phyloP scores from a whole-genome alignment of 2,113 vertebrate genomes.

The Oryzias melastigma region DNA sequence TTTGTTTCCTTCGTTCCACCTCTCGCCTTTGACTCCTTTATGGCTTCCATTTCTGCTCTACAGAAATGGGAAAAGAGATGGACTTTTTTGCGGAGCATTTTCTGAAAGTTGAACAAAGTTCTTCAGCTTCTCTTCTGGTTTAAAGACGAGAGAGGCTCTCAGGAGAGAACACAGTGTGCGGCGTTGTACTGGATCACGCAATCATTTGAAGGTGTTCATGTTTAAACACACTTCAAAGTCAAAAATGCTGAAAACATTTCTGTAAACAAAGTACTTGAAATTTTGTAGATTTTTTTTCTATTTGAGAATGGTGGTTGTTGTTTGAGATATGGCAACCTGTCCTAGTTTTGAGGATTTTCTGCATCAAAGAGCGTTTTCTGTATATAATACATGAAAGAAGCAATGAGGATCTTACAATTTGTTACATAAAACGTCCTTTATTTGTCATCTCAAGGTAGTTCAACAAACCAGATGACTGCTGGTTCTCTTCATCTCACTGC shows the following conservation, averaged over 20 bases:
- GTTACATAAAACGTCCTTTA: too few species aligned
- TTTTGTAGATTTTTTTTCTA: neutral
- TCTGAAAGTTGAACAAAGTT: neutral
- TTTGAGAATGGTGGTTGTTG: neutral
- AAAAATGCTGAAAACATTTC: neutral
- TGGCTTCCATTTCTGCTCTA: neutral
- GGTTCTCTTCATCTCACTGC: too few species aligned
- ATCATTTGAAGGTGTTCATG: neutral
- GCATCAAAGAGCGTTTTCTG: too few species aligned
- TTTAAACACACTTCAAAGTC: conserved; percentile 11
- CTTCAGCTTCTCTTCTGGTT: neutral
- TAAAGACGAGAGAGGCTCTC: neutral
- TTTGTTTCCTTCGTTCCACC: conserved; percentile 7
- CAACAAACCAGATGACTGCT: too few species aligned
- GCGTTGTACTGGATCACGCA: neutral
- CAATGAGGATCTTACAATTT: too few species aligned
- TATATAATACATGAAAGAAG: too few species aligned
- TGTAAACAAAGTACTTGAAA: neutral
- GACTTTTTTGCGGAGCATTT: neutral
- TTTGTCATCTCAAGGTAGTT: too few species aligned
- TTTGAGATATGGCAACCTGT: conserved; percentile 14
- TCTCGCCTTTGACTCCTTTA: neutral
- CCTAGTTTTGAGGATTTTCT: conserved; percentile 17
- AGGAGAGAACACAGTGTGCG: neutral
- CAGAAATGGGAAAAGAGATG: neutral